These are phyloP conservation scores for Charadrius vociferus DNA, from an alignment of 2,113 vertebrate genomes.

Conservation along the genomic window DNA sequence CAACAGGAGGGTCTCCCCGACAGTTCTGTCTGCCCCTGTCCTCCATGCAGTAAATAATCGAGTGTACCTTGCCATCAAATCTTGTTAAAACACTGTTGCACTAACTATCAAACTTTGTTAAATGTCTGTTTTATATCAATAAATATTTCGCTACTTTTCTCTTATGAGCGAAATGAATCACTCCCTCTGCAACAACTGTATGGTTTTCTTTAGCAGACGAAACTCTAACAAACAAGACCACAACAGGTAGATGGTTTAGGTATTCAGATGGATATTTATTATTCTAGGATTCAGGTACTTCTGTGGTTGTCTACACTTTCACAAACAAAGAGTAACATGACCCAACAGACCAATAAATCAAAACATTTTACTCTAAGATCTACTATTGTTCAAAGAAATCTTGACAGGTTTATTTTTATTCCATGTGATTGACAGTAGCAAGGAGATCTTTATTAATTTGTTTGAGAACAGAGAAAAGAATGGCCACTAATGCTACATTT, in stretches of 20 bases:
- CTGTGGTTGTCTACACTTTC: neutral
- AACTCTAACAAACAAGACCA: neutral
- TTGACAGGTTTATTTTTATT: neutral
- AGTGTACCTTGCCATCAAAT: no score
- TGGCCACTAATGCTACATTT: neutral
- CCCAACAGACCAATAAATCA: neutral
- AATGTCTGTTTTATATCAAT: no score
- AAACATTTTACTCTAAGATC: neutral
- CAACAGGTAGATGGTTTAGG: neutral
- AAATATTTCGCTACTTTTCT: no score
- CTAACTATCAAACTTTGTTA: no score
- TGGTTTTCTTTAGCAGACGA: neutral
- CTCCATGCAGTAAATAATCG: no score
- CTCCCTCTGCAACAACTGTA: neutral
- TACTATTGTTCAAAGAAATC: neutral
- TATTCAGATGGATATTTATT: neutral
- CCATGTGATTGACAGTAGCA: accelerated
- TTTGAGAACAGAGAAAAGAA: neutral
- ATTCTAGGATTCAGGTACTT: neutral
- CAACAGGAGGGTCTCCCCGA: no score
- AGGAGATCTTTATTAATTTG: neutral
- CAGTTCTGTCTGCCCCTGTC: no score
- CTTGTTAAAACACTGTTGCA: no score
- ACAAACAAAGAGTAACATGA: neutral
- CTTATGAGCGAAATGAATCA: no score